A percentile compares a stretch with the other conserved stretches of the same genome.
phyloP scores from a whole-genome alignment of 2,888 invertebrate species.

The Chymomyza amoena region DNA sequence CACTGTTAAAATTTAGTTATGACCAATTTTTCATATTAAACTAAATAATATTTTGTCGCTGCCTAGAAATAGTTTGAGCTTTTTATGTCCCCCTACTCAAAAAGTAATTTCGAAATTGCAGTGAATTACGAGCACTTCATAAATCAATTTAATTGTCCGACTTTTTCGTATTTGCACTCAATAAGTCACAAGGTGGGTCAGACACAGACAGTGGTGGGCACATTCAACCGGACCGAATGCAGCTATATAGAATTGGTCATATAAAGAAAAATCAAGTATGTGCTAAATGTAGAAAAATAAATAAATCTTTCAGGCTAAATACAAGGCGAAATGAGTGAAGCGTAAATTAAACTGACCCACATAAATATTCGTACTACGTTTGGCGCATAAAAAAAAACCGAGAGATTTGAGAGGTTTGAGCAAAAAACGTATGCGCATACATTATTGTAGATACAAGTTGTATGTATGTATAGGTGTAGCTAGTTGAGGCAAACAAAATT shows the following conservation, averaged over 20 bases:
- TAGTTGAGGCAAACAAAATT: slow-evolving; percentile 14
- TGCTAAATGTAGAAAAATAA: slow-evolving; percentile 31
- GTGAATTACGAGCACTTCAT: slow-evolving; percentile 28
- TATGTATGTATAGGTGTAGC: not conserved
- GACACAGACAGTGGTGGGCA: not conserved
- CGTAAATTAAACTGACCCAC: slow-evolving; percentile 74
- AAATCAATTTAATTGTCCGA: slow-evolving; percentile 45
- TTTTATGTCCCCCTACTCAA: not conserved
- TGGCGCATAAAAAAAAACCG: slow-evolving; percentile 54
- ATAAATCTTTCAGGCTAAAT: slow-evolving; percentile 47
- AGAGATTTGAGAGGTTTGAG: slow-evolving; percentile 5
- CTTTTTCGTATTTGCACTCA: slow-evolving; percentile 39
- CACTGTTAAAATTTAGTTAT: too few relatives aligned
- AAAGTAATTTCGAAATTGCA: not conserved
- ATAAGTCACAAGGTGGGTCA: slow-evolving; percentile 33
- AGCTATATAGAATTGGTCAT: not conserved
- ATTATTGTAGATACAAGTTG: not conserved
- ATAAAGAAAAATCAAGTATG: slow-evolving; percentile 9
- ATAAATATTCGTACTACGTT: slow-evolving; percentile 66
- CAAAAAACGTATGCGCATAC: slow-evolving; percentile 1
- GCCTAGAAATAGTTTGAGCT: not conserved
- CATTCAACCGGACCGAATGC: slow-evolving; percentile 38
- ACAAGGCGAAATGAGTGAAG: slow-evolving; percentile 37
- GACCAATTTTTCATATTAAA: too few relatives aligned
- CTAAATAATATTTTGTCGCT: too few relatives aligned